Base-by-base conservation (phyloP, 64 coral and sea anemone species). In the Hydrozoanthus tunicans region DNA sequence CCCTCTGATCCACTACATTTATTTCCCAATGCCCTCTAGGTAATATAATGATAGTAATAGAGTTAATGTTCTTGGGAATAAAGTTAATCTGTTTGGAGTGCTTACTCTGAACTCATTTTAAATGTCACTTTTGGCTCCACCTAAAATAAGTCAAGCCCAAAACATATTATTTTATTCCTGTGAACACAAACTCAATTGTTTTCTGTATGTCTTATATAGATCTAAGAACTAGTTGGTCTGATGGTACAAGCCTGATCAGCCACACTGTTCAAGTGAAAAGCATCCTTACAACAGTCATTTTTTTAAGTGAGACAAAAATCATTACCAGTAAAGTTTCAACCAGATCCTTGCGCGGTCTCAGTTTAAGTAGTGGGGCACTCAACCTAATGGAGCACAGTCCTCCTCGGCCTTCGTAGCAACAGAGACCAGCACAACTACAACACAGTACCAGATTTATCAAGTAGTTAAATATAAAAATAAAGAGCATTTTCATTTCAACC, bases 331-430 rank as follows among this genome's bases (percentile, higher is more conserved):
- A 85, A 58, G 96, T 98, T 67, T 98, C 82, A 4, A 98, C 94
- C 6, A 98, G 67, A 90, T 98, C 96, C 69, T 95, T 98, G 52
- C 96, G 95, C 68, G 96, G 94, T 60, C 96, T 86, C 24, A 98
- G 79, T 81, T 98, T 98, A 11, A 98, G 80, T 59, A 98, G 82
- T 62, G 96, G 96, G 20, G 89, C 69, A 91, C 96, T 98, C 5
- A 98, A 79, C 66, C 91, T 89, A 3, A 98, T 94, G 9, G 96
- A 98, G 17, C 96, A 98, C 5, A 98, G 59, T 24, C 96, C 94
- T 54, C 96, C 96, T 54, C 92, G 77, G 0, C 96, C 96, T 67
- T 98, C 94, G 81, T 98, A 98, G 20, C 92, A 98, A 63, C 96
- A 98, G 7, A 98, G 27, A 6, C 96, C 96, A 86, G 96, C 96